Percentiles rank a stretch among this genome's conserved stretches.
Evolutionary conservation across 2,797 vertebrate species (phyloP).

Genomic region (Pipistrellus pipistrellus): DNA sequence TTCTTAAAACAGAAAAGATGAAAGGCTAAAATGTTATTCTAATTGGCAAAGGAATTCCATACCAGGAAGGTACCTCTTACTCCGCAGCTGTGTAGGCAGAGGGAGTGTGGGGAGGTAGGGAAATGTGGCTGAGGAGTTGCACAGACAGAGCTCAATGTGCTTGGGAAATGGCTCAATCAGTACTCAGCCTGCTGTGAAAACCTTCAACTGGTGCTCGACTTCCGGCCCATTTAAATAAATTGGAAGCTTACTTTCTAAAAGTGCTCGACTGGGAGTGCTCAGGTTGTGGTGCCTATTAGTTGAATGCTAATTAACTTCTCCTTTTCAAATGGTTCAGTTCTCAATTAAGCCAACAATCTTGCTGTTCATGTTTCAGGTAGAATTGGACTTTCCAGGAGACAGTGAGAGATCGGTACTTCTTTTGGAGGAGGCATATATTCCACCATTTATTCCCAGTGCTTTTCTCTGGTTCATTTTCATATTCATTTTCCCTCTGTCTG

Average conservation of each 20-base stretch:
- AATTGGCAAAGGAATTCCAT: constrained; percentile 68
- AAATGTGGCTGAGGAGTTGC: constrained; percentile 68
- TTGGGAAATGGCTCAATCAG: constrained; percentile 67
- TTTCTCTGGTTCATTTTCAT: not conserved
- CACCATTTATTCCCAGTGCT: not conserved
- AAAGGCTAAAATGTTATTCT: constrained; percentile 64
- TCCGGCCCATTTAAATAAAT: constrained; percentile 70
- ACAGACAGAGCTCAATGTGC: constrained; percentile 38
- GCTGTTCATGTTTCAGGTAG: constrained; percentile 30
- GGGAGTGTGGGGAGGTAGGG: constrained; percentile 35
- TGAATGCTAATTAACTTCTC: constrained; percentile 74
- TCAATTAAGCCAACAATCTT: constrained; percentile 45
- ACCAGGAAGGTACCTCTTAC: constrained; percentile 62
- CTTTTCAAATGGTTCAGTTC: constrained; percentile 57
- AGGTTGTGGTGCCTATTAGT: constrained; percentile 57
- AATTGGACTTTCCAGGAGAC: not conserved
- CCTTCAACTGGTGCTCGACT: constrained; percentile 67
- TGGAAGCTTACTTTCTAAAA: constrained; percentile 65
- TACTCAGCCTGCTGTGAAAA: constrained; percentile 55
- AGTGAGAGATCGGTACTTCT: not conserved
- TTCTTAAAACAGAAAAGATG: constrained; percentile 44
- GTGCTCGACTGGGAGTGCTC: constrained; percentile 69
- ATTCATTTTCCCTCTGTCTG: not conserved
- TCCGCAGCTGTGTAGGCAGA: constrained; percentile 66
- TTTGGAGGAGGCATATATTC: not conserved